Percentiles rank a stretch among this genome's conserved stretches.
phyloP scores from a whole-genome alignment of 2,888 invertebrate genomes.

The Diaperis boleti region DNA sequence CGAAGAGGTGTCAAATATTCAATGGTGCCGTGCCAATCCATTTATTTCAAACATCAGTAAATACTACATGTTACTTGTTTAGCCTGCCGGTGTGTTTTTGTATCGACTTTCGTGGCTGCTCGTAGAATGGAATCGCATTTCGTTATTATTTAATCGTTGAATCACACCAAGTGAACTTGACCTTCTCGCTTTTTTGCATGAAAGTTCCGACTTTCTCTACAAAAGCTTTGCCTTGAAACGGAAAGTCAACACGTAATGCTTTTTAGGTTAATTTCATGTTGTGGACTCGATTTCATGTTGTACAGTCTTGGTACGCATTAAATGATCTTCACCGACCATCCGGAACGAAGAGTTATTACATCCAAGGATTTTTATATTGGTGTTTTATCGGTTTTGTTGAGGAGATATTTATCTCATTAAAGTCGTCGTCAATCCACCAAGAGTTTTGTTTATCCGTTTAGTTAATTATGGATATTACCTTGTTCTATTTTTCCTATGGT shows the following conservation, averaged over 20 bases:
- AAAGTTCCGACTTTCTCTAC: slow-evolving; percentile 38
- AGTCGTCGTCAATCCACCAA: no score
- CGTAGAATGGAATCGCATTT: slow-evolving; percentile 14
- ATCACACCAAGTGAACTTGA: slow-evolving; percentile 47
- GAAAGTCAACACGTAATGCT: slow-evolving; percentile 41
- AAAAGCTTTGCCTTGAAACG: slow-evolving; percentile 41
- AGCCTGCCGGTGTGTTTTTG: neutral
- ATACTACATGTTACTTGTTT: no score
- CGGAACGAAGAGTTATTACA: slow-evolving; percentile 13
- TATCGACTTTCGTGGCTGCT: slow-evolving; percentile 11
- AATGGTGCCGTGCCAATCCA: no score
- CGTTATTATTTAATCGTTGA: slow-evolving; percentile 33
- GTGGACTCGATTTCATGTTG: slow-evolving; percentile 19
- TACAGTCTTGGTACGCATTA: neutral
- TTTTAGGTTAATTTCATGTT: slow-evolving; percentile 38
- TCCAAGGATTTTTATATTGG: slow-evolving; percentile 11
- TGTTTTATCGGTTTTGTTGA: neutral
- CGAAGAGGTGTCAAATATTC: no score
- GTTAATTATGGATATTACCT: no score
- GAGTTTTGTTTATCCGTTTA: no score
- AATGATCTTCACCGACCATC: slow-evolving; percentile 7
- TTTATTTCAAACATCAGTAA: no score
- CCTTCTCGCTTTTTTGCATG: slow-evolving; percentile 47
- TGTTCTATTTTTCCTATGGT: no score
- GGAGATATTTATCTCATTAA: slow-evolving; percentile 22